A percentile compares a stretch with the other conserved stretches of the same genome.
Evolutionary conservation across 2,888 invertebrate species (phyloP).

Genomic region (Schizaphis graminum): DNA sequence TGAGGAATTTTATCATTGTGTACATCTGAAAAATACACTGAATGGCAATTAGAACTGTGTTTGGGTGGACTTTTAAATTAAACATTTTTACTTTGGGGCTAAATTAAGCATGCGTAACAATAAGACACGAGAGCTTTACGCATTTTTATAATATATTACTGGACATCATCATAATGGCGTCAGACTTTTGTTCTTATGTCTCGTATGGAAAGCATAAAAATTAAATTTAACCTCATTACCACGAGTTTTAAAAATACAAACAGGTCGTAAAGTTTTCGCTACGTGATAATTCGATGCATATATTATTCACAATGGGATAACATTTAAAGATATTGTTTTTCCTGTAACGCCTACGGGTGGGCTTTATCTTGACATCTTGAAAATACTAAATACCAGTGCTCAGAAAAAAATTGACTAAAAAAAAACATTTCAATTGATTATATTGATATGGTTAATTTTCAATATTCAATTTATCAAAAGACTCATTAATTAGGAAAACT

Average conservation of each 20-base stretch:
- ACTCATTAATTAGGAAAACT: background rate
- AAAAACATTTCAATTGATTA: background rate
- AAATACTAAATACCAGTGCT: background rate
- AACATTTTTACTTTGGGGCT: background rate
- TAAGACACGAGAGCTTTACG: background rate
- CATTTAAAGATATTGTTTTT: slow-evolving; percentile 15
- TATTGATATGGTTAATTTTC: background rate
- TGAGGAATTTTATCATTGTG: background rate
- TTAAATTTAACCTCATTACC: slow-evolving; percentile 47
- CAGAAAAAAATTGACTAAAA: background rate
- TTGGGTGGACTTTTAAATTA: background rate
- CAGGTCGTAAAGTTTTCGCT: slow-evolving; percentile 18
- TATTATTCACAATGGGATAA: background rate
- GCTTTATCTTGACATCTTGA: background rate
- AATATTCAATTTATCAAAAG: background rate
- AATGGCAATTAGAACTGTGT: background rate
- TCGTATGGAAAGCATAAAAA: slow-evolving; percentile 51
- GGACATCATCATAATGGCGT: background rate
- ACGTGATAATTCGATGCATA: background rate
- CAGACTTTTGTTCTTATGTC: background rate
- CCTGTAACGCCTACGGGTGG: background rate
- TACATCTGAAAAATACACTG: background rate
- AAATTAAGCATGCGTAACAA: background rate
- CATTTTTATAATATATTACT: background rate
- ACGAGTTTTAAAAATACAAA: slow-evolving; percentile 46